Evolutionary conservation across 1,140 invertebrate genomes (phyloP).

Genomic region (Sycobia sp.): DNA sequence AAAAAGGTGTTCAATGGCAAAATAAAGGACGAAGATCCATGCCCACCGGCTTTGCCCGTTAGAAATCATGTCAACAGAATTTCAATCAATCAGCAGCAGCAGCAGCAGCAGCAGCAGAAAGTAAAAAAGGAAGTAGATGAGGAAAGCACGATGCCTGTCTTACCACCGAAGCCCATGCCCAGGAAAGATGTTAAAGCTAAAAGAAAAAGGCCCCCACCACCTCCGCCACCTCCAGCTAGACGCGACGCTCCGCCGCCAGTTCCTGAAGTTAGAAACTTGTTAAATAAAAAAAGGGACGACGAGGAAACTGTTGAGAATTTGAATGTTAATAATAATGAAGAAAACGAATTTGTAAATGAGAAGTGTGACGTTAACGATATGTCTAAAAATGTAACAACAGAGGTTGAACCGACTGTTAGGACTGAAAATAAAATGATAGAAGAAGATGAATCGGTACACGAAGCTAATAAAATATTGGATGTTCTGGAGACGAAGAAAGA

Average conservation of each 20-base stretch:
- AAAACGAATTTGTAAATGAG: too few species aligned
- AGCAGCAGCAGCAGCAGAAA: background rate
- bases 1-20: conserved; percentile 51
- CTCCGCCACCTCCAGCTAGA: conserved; percentile 56
- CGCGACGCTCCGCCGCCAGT: conserved; percentile 12
- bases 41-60: conserved; percentile 37
- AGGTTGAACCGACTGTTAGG: background rate
- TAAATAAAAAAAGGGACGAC: conserved; percentile 16
- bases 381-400: too few species aligned
- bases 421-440: background rate
- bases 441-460: background rate
- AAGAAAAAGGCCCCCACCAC: conserved; percentile 58
- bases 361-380: too few species aligned
- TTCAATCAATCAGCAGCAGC: conserved; percentile 40
- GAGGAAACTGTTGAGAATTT: background rate
- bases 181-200: conserved; percentile 51
- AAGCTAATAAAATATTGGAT: conserved; percentile 17
- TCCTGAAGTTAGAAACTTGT: conserved; percentile 27
- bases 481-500: conserved; percentile 13
- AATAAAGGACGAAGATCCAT: conserved; percentile 35
- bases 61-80: conserved; percentile 52
- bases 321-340: background rate
- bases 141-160: conserved; percentile 29
- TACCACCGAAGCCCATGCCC: conserved; percentile 55
- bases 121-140: background rate